Conservation (phyloP, 2,113 vertebrate species). For the Bettongia penicillata region DNA sequence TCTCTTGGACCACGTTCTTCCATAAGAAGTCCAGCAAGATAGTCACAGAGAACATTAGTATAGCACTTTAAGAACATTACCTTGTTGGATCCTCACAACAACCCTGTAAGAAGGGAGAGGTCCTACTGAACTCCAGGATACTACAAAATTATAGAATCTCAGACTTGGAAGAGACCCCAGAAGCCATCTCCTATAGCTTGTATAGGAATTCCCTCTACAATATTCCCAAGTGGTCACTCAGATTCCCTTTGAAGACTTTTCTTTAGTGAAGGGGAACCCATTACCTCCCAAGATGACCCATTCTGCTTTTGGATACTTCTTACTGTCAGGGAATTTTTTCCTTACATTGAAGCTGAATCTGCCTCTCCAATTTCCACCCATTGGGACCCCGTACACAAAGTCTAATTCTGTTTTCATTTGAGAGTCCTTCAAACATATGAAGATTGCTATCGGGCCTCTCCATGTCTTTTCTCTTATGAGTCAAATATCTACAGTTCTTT, state of each 20-base stretch:
- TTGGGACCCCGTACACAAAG: background rate
- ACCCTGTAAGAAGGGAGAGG: background rate
- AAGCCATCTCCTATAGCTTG: background rate
- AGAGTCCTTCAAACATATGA: background rate
- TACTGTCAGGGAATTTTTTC: background rate
- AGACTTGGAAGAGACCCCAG: background rate
- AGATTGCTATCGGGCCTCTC: background rate
- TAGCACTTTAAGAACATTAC: background rate
- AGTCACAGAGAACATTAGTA: background rate
- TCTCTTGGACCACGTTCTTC: background rate
- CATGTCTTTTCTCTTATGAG: background rate
- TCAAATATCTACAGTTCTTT: background rate
- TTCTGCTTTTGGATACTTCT: background rate
- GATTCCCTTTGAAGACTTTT: background rate
- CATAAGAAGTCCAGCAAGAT: background rate
- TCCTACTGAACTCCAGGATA: background rate
- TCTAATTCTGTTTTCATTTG: background rate
- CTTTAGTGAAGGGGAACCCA: background rate
- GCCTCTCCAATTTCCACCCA: background rate
- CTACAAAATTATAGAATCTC: background rate
- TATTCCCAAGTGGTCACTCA: background rate
- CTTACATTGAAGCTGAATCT: background rate
- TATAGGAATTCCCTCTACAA: background rate
- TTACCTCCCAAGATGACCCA: background rate
- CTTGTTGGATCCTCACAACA: background rate